Evolutionary conservation across 2,113 vertebrate species (phyloP).

Genomic region (Ammospiza nelsoni): DNA sequence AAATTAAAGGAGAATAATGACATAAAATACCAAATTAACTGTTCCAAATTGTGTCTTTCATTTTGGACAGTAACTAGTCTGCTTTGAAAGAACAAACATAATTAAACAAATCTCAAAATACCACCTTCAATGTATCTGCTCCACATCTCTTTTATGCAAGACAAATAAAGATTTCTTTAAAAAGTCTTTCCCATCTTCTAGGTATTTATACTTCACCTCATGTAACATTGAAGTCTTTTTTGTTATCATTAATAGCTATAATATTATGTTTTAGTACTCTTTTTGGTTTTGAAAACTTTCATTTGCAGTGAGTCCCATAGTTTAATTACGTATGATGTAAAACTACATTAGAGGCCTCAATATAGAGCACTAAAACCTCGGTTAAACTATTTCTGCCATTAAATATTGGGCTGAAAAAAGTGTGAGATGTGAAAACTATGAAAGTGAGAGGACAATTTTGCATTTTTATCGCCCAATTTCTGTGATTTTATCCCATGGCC

Average conservation of each 20-base stretch:
- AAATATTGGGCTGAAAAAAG: fast-evolving
- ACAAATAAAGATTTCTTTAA: neutral
- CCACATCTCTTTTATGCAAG: neutral
- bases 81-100: neutral
- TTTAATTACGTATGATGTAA: neutral
- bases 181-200: neutral
- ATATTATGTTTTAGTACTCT: neutral
- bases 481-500: neutral
- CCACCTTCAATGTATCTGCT: neutral
- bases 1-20: neutral
- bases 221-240: neutral
- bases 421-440: neutral
- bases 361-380: neutral
- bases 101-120: neutral
- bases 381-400: neutral
- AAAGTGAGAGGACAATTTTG: neutral
- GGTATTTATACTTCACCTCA: neutral
- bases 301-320: neutral
- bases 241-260: neutral
- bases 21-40: neutral
- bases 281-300: neutral
- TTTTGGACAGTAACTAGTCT: neutral
- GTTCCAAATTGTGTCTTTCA: neutral
- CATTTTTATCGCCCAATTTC: neutral
- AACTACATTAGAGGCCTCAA: neutral